These are phyloP conservation scores for Heliopora coerulea DNA, from an alignment of 92 coral and sea anemone genomes.

Conservation along the genomic window DNA sequence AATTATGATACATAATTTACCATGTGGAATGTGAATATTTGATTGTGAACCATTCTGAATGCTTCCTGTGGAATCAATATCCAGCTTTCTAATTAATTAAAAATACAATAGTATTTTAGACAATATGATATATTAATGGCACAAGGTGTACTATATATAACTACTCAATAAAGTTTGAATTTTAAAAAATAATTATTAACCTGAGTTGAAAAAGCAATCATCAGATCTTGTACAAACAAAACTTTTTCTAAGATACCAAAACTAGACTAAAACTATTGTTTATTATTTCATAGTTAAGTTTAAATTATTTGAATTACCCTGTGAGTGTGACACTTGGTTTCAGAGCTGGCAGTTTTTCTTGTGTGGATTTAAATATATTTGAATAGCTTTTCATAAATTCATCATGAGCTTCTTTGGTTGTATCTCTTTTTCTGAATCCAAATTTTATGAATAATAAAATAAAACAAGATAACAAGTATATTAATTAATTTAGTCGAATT, in stretches of 20 bases:
- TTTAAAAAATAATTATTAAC: no score
- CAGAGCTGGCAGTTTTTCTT: slow-evolving; percentile 36
- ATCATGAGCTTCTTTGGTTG: slow-evolving; percentile 76
- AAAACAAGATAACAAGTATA: background rate
- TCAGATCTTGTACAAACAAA: no score
- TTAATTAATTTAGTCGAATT: background rate
- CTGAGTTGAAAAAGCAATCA: no score
- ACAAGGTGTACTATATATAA: no score
- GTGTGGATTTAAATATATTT: slow-evolving; percentile 64
- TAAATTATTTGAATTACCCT: no score
- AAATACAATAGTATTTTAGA: background rate
- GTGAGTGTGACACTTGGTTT: slow-evolving; percentile 42
- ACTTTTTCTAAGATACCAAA: no score
- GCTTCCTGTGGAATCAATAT: background rate
- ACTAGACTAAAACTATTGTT: no score
- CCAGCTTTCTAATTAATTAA: slow-evolving; percentile 12
- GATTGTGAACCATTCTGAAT: background rate
- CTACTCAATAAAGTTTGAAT: no score
- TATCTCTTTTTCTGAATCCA: slow-evolving; percentile 57
- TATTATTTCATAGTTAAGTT: no score
- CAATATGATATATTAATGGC: no score
- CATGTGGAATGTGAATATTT: slow-evolving; percentile 7
- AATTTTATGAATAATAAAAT: background rate
- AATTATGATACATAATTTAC: no score
- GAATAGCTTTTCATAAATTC: slow-evolving; percentile 74